phyloP scores from a whole-genome alignment of 1,140 invertebrate species.

The Halesus radiatus region DNA sequence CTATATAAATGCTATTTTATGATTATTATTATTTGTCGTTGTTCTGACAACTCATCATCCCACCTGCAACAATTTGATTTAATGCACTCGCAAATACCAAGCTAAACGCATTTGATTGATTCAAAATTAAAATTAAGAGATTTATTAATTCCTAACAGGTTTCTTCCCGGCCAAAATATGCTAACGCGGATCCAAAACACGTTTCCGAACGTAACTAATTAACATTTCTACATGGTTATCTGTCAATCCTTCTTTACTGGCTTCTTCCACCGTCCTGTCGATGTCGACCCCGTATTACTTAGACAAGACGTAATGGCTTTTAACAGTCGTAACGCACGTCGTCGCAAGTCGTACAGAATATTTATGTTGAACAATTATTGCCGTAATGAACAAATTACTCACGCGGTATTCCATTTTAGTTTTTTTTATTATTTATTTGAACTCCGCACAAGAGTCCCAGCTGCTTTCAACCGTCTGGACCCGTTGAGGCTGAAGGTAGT shows the following conservation, averaged over 20 bases:
- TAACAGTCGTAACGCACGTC: neutral
- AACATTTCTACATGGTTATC: constrained; percentile 47
- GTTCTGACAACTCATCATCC: neutral
- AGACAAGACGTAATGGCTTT: constrained; percentile 8
- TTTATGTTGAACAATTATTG: no score
- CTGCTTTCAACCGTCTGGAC: no score
- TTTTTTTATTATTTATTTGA: no score
- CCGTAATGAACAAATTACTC: no score
- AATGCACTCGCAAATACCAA: neutral
- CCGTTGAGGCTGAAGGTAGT: no score
- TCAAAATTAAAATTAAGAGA: constrained; percentile 34
- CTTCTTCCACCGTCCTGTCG: constrained; percentile 41
- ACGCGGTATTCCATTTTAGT: no score
- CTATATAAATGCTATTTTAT: no score
- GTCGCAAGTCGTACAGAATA: no score
- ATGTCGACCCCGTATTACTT: constrained; percentile 27
- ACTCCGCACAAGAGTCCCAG: no score
- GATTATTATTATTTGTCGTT: no score
- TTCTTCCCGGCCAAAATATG: constrained; percentile 34
- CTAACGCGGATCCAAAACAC: constrained; percentile 50
- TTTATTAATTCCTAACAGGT: constrained; percentile 55
- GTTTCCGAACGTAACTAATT: constrained; percentile 46
- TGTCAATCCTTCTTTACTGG: constrained; percentile 47
- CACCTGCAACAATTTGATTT: neutral
- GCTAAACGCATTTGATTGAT: constrained; percentile 29